Base-by-base conservation (phyloP, 2,797 vertebrate genomes). In the Spatula versicolor region DNA sequence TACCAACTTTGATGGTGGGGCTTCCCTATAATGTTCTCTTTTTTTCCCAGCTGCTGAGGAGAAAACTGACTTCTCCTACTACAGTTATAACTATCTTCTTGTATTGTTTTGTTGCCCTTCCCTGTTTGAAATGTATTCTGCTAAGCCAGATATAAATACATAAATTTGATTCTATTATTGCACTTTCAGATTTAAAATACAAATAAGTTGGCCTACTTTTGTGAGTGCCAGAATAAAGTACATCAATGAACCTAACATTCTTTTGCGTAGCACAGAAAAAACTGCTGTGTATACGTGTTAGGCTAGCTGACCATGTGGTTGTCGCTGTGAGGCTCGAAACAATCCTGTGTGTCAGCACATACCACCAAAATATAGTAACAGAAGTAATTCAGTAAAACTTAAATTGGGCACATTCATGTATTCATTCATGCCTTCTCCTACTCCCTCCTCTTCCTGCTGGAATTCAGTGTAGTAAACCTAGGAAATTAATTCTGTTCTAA, bases 151-250 rank as follows among this genome's bases (percentile, higher is more conserved):
- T 7, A 20, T 80, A 79, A 59, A 35, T 68, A 9, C 6, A 20
- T 80, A 82, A 56, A 35, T 71, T 77, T 80, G 30, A 43, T 84
- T 81, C 31, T 64, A 13, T 71, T 37, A 45, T 62, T 82, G 88
- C 26, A 48, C 56, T 83, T 94, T 50, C 64, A 83, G 64, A 71
- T 93, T 83, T 55, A 91, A 82, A 89, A 89, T 17, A 68, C 14
- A 80, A 83, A 60, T 56, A 71, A 83, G 18, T 10, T 9, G 3
- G 11, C n/a, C 17, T 71, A 23, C 14, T 83, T 83, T 41, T 30
- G 26, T 59, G 69, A 82, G 71, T 64, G 45, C 20, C 68, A 62
- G 56, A 69, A 39, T 59, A 21, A 90, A 75, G 28, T 41, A 64
- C 20, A 77, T 89, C 31, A 33, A 6, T n/a, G 30, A 86, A 17